Conservation (phyloP, 2,113 vertebrate genomes). For the Apteryx owenii region DNA sequence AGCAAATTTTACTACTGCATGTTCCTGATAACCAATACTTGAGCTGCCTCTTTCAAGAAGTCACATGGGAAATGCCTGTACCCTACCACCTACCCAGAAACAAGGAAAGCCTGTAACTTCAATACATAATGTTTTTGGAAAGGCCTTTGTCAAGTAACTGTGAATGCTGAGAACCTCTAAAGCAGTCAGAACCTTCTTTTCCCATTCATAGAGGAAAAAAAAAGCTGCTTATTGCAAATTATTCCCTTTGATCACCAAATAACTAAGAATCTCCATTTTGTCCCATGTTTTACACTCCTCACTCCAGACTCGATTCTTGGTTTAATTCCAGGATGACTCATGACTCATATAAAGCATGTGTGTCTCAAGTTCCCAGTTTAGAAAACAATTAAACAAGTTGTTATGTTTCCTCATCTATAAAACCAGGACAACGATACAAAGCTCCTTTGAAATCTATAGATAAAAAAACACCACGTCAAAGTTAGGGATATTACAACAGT, state of each 20-base stretch:
- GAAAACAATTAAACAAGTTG: background rate
- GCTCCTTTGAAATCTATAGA: background rate
- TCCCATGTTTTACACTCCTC: background rate
- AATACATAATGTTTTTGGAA: background rate
- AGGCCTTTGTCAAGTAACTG: background rate
- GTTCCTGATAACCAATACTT: background rate
- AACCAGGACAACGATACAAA: background rate
- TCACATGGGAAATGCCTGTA: background rate
- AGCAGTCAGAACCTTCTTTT: background rate
- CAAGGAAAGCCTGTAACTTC: background rate
- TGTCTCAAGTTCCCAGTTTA: background rate
- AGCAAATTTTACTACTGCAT: background rate
- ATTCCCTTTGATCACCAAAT: background rate
- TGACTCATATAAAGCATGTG: background rate
- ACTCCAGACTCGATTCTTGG: background rate
- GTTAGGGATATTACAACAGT: background rate
- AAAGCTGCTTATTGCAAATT: background rate
- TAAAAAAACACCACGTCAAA: background rate
- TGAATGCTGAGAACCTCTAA: background rate
- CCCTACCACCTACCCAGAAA: background rate
- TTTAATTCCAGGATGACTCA: background rate
- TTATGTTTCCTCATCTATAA: background rate
- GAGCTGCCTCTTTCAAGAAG: background rate
- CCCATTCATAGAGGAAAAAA: background rate
- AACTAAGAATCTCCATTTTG: background rate